Evolutionary conservation across 2,797 vertebrate species (phyloP), one percentile per base, ranked within the genome.

Genomic region (Diceros bicornis): DNA sequence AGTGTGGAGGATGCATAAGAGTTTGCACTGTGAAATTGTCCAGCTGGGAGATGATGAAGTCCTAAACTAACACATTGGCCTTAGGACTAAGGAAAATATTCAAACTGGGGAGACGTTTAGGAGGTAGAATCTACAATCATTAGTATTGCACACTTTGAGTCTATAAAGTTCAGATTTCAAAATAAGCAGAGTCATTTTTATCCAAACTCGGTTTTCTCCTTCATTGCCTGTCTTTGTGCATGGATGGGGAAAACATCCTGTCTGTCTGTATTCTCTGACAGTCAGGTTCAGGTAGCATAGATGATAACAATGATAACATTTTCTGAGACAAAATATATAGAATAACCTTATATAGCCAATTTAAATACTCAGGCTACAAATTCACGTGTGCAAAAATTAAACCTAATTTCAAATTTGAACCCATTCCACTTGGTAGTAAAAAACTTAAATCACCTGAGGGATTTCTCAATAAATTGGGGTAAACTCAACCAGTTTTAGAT

Each of bases 121-220:
- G 23, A 66, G 20, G 55, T 25, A 9, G 47, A 81, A 34, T 72
- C 34, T 72, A 3, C 0, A 86, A 5, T 57, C n/a, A 4, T 29
- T 8, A 14, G 66, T 21, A 47, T 29, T 81, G 10, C 62, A n/a
- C 4, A 16, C 5, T 12, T 34, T 29, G 44, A 69, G 55, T 86
- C 23, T 55, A 29, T 66, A 23, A 75, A 44, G 44, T 72, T 94
- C 68, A 89, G 57, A 57, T 83, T 94, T 94, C 32, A 69, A 90
- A 91, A 16, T 62, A 68, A 93, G 25, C 44, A 64, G 20, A 57
- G 2, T 52, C 29, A 75, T 74, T 82, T 83, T 89, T 57, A 68
- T 23, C 34, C 32, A 68, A 29, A n/a, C 27, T 17, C 29, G 27
- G 57, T 55, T 89, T 82, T 89, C 20, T 25, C 14, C 32, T 77